Evolutionary conservation across 2,888 invertebrate genomes (phyloP).

Genomic region (Arge pagana): DNA sequence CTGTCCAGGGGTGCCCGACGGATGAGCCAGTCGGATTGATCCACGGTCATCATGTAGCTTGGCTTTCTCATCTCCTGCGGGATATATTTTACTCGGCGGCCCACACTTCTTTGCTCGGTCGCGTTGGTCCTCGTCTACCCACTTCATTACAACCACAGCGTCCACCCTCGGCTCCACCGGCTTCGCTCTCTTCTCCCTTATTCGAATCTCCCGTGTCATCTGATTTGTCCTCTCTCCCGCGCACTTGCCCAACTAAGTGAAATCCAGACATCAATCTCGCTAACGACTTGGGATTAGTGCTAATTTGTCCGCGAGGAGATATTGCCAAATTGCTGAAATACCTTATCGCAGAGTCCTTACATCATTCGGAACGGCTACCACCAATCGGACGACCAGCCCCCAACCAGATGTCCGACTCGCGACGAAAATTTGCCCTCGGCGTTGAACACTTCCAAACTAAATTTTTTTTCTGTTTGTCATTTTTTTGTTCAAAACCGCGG

Average conservation of each 20-base stretch:
- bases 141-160: constrained; percentile 49
- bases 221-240: constrained; percentile 31
- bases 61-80: constrained; percentile 30
- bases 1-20: constrained; percentile 14
- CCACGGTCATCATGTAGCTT: constrained; percentile 39
- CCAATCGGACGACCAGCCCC: too few species aligned
- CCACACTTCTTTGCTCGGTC: constrained; percentile 2
- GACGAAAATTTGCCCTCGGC: too few species aligned
- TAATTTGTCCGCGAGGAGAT: constrained; percentile 54
- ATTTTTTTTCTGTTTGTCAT: too few species aligned
- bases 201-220: constrained; percentile 21
- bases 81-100: constrained; percentile 35
- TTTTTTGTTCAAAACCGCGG: too few species aligned
- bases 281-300: constrained; percentile 54
- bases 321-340: constrained; percentile 53
- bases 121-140: constrained; percentile 42
- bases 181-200: constrained; percentile 30
- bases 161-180: constrained; percentile 28
- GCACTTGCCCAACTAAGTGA: constrained; percentile 41
- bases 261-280: constrained; percentile 55
- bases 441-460: too few species aligned
- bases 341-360: constrained; percentile 37
- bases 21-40: constrained; percentile 46
- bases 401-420: too few species aligned
- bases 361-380: not conserved